Conservation (phyloP, 2,888 invertebrate species). For the Limenitis camilla region DNA sequence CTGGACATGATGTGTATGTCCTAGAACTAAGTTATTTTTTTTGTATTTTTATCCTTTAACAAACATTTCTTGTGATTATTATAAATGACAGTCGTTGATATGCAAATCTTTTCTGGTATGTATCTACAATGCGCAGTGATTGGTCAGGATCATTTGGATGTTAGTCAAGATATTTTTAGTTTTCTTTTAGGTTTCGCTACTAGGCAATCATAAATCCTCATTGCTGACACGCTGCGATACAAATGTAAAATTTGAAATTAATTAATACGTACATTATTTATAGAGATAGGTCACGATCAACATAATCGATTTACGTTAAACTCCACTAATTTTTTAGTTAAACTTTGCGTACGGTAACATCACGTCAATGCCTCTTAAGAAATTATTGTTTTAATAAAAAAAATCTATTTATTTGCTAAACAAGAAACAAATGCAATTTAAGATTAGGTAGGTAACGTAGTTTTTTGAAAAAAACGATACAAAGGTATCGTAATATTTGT, state of each 20-base stretch:
- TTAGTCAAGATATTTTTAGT: conserved; percentile 40
- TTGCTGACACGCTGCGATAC: conserved; percentile 53
- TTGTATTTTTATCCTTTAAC: not conserved
- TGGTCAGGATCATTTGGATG: conserved; percentile 20
- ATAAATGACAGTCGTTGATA: not conserved
- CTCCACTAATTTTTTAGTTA: not conserved
- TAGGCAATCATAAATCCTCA: conserved; percentile 55
- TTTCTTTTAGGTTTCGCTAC: conserved; percentile 36
- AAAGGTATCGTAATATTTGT: not conserved
- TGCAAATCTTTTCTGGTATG: not conserved
- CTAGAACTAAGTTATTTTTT: not conserved
- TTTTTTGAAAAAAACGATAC: not conserved
- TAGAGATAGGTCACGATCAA: too few relatives aligned
- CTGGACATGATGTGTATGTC: too few relatives aligned
- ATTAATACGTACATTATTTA: conserved; percentile 24
- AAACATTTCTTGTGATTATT: too few relatives aligned
- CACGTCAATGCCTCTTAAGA: too few relatives aligned
- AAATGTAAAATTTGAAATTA: conserved; percentile 39
- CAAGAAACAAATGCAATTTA: not conserved
- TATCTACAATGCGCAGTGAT: conserved; percentile 14
- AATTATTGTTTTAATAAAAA: too few relatives aligned
- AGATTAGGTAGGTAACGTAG: not conserved
- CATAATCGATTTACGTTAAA: too few relatives aligned
- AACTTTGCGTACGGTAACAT: too few relatives aligned
- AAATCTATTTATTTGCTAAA: too few relatives aligned